Evolutionary conservation across 2,113 vertebrate genomes (phyloP).

Genomic region (Stigmatopora argus): DNA sequence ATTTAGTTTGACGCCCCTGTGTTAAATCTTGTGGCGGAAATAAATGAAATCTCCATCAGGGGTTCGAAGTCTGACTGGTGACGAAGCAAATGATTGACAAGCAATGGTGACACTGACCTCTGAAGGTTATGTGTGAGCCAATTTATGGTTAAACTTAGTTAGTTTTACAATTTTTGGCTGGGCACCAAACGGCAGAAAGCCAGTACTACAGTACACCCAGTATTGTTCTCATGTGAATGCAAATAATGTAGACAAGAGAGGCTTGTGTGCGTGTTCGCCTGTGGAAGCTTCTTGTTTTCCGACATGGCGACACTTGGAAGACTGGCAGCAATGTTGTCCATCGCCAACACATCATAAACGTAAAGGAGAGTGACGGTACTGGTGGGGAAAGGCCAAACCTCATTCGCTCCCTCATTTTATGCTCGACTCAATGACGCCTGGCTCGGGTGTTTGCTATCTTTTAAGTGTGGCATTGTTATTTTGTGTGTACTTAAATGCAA

Average conservation of each 20-base stretch:
- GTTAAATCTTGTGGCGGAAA: background rate
- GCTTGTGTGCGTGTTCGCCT: slow-evolving; percentile 34
- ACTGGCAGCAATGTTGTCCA: slow-evolving; percentile 21
- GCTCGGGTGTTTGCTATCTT: slow-evolving; percentile 29
- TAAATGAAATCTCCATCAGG: background rate
- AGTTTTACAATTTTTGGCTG: slow-evolving; percentile 14
- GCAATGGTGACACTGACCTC: background rate
- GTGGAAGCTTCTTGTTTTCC: slow-evolving; percentile 41
- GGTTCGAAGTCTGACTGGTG: background rate
- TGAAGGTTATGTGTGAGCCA: background rate
- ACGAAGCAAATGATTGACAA: background rate
- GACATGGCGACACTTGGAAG: slow-evolving; percentile 16
- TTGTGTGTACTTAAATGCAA: background rate
- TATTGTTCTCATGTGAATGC: background rate
- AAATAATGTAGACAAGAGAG: background rate
- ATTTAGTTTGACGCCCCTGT: too few species aligned
- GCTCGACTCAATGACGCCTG: slow-evolving; percentile 40
- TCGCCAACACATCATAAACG: slow-evolving; percentile 38
- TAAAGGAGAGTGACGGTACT: slow-evolving; percentile 46
- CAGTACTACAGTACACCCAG: background rate
- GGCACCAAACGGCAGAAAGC: slow-evolving; percentile 25
- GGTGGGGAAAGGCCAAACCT: slow-evolving; percentile 44
- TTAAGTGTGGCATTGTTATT: background rate
- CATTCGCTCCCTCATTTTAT: slow-evolving; percentile 26
- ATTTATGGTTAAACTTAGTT: background rate